phyloP scores from a whole-genome alignment of 2,888 invertebrate genomes.

The Caenorhabditis japonica region DNA sequence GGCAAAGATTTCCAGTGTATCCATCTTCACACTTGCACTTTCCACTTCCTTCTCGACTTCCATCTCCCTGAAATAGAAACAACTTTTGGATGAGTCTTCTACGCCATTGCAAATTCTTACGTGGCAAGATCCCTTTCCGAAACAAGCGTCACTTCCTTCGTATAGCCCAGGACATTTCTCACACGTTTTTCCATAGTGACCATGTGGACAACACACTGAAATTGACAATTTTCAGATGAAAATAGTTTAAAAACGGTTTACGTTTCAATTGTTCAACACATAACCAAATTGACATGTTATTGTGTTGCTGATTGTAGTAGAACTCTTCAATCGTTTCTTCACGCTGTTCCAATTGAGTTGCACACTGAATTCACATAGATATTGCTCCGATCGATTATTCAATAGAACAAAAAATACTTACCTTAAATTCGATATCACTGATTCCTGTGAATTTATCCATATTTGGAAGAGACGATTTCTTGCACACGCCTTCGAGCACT shows the following conservation, averaged over 20 bases:
- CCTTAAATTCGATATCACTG: slow-evolving; percentile 72
- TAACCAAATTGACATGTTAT: slow-evolving; percentile 57
- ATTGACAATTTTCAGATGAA: neutral
- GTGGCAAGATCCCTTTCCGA: slow-evolving; percentile 86
- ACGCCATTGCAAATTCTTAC: too few species aligned
- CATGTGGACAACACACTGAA: slow-evolving; percentile 86
- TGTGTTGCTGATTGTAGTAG: slow-evolving; percentile 84
- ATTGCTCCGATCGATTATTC: neutral
- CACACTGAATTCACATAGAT: slow-evolving; percentile 82
- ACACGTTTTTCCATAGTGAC: slow-evolving; percentile 88
- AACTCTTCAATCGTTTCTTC: slow-evolving; percentile 89
- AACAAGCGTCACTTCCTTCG: slow-evolving; percentile 84
- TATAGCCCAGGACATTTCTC: slow-evolving; percentile 84
- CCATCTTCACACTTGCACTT: slow-evolving; percentile 89
- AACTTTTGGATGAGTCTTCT: too few species aligned
- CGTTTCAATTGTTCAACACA: slow-evolving; percentile 59
- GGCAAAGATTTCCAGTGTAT: slow-evolving; percentile 86
- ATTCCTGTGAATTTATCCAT: slow-evolving; percentile 77
- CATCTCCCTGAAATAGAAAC: slow-evolving; percentile 86
- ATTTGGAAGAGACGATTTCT: slow-evolving; percentile 79
- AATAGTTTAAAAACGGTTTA: too few species aligned
- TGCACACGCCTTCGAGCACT: slow-evolving; percentile 89
- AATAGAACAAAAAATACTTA: slow-evolving; percentile 32
- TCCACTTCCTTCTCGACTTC: slow-evolving; percentile 93
- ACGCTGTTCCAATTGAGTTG: slow-evolving; percentile 86